Evolutionary conservation across 2,797 vertebrate genomes (phyloP).

Genomic region (Borostomias antarcticus): DNA sequence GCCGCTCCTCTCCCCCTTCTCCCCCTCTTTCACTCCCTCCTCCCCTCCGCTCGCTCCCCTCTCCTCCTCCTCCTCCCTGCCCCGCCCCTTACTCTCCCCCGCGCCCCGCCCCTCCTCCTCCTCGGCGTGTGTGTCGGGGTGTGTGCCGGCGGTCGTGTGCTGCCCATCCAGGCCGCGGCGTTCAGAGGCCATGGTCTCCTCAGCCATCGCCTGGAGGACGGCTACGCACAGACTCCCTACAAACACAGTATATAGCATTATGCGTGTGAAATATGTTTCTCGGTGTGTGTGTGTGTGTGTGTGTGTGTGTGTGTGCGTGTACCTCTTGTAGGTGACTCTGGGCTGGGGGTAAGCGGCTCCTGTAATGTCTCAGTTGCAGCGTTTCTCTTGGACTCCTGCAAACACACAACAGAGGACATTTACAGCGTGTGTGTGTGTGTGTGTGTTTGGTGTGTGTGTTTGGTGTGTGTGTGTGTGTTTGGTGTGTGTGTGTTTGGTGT

Average conservation of each 20-base stretch:
- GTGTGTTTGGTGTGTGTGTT: constrained; percentile 17
- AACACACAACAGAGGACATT: constrained; percentile 4
- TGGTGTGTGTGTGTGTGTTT: too few species aligned
- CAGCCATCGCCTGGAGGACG: constrained; percentile 55
- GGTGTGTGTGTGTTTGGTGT: background rate
- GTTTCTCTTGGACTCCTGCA: constrained; percentile 76
- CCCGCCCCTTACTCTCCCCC: constrained; percentile 21
- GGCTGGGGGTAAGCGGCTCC: constrained; percentile 74
- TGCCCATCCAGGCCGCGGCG: constrained; percentile 13
- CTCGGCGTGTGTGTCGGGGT: background rate
- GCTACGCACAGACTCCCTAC: constrained; percentile 59
- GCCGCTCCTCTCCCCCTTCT: background rate
- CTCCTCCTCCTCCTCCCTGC: constrained; percentile 35
- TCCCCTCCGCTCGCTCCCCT: constrained; percentile 41
- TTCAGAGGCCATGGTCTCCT: constrained; percentile 48
- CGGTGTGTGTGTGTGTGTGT: background rate
- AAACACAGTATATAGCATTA: background rate
- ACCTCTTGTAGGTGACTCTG: constrained; percentile 81
- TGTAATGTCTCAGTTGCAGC: constrained; percentile 76
- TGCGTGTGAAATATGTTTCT: background rate
- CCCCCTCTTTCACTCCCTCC: constrained; percentile 18
- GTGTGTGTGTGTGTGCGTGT: constrained; percentile 28
- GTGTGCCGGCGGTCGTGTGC: constrained; percentile 5
- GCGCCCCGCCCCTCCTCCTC: background rate
- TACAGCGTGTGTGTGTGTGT: background rate